Base-by-base conservation (phyloP, 2,888 invertebrate species). In the Lutraria lutraria region DNA sequence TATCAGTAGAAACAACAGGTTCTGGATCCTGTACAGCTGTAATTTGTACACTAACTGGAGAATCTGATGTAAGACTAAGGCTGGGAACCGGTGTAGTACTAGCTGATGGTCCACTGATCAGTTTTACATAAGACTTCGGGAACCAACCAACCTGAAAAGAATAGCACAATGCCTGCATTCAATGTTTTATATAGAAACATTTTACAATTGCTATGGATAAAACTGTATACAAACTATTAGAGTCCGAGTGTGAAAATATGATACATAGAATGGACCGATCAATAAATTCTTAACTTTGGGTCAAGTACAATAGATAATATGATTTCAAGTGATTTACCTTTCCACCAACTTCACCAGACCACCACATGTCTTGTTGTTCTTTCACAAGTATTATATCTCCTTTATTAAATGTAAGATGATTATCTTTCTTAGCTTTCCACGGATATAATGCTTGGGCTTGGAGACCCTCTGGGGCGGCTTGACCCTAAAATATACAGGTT, bases 321-420 rank as follows among this genome's bases (percentile, higher is more conserved):
- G 12, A 79, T 21, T 43, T 21, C 79, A 8, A n/a, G 63, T n/a
- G 0, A 25, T n/a, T 68, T 52, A 97, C 96, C 96, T 96, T 95
- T 72, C 97, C 97, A 90, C 96, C 96, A 34, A 97, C 96, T 92
- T 97, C 97, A 4, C 98, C 98, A 90, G 97, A 97, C 97, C 97
- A 98, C 97, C 98, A 98, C 96, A 97, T 97, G 86, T 97, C 97
- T 97, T 97, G 97, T 95, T 97, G 97, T 94, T 98, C 97, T 87
- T 97, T 97, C 34, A 98, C 97, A 88, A 96, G 96, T 88, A 98
- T 97, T 29, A 97, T 95, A 93, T 98, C 98, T 86, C 97, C 98
- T 95, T 97, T 97, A 89, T 97, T 97, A 94, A 98, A 97, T 0
- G 97, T 97, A 85, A 98, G 96, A 94, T 98, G 97, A 92, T 97